Base-by-base conservation (phyloP, 2,888 invertebrate genomes). In the Tetragonula carbonaria region DNA sequence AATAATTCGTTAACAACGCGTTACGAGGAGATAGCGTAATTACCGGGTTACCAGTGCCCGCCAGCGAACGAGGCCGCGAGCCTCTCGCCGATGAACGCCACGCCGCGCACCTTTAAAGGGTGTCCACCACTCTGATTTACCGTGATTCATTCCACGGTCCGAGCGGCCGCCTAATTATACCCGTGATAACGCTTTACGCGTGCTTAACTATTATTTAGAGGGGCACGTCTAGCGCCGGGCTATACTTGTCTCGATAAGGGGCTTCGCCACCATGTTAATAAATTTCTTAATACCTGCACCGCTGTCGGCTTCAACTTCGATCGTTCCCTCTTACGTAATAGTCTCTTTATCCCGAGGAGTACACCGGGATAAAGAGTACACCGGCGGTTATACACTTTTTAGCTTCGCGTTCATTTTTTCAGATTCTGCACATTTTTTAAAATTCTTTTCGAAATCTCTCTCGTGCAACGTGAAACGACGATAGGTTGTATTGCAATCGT, bases 1-100 rank as follows among this genome's bases (percentile, higher is more conserved):
- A 91, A 92, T 91, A 92, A 93, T 92, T 92, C 91, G 93, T 93
- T 92, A 92, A 91, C 91, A 89, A 87, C 91, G 92, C 89, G 90
- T 92, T 92, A 90, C 88, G 87, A 71, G 83, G 67, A 90, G 92
- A 93, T 91, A 91, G 90, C 90, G 91, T 93, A 93, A 93, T 93
- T 92, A 91, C 88, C 88, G 88, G 91, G 89, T 89, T 87, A 87
- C 85, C 77, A 23, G 59, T 63, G 75, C 80, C 85, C 65, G 45
- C 45, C 50, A 62, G 77, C 86, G 16, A 51, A 70, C 33, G 11
- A 62, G 28, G 38, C 74, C 71, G 74, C 76, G 68, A 71, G 66
- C 28, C 16, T 33, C 18, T 28, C 51, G 50, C 18, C 74, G 72
- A 67, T 74, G 68, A 75, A 70, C 86, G 74, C 77, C 23, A 50